phyloP scores from a whole-genome alignment of 2,797 vertebrate genomes.

The Catamblyrhynchus diadema region DNA sequence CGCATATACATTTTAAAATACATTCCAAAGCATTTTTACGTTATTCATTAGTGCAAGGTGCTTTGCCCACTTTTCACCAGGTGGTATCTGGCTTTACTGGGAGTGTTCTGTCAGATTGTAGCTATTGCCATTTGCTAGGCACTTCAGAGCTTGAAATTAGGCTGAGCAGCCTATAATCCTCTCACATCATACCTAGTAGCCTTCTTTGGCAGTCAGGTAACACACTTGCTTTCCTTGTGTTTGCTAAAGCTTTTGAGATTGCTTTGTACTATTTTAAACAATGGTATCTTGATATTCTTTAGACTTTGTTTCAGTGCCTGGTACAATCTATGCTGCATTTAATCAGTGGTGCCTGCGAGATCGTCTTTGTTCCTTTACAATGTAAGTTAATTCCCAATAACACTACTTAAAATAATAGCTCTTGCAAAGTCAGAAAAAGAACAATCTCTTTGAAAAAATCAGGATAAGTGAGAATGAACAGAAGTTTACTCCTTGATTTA shows the following conservation, averaged over 20 bases:
- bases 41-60: neutral
- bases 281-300: neutral
- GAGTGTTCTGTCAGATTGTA: neutral
- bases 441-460: neutral
- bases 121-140: neutral
- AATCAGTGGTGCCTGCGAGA: neutral
- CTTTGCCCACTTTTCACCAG: neutral
- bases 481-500: neutral
- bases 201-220: neutral
- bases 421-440: neutral
- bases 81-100: neutral
- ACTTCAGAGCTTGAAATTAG: neutral
- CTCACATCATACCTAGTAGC: neutral
- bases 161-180: neutral
- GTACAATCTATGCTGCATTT: neutral
- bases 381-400: neutral
- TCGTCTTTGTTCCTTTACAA: neutral
- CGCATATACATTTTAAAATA: neutral
- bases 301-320: neutral
- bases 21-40: neutral
- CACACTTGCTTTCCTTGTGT: neutral
- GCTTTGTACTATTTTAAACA: neutral
- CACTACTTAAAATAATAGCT: neutral
- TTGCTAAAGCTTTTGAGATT: neutral
- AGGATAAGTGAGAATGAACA: neutral